These are phyloP conservation scores for Gymnoscopelus braueri DNA, from an alignment of 2,797 vertebrate genomes.

Conservation along the genomic window DNA sequence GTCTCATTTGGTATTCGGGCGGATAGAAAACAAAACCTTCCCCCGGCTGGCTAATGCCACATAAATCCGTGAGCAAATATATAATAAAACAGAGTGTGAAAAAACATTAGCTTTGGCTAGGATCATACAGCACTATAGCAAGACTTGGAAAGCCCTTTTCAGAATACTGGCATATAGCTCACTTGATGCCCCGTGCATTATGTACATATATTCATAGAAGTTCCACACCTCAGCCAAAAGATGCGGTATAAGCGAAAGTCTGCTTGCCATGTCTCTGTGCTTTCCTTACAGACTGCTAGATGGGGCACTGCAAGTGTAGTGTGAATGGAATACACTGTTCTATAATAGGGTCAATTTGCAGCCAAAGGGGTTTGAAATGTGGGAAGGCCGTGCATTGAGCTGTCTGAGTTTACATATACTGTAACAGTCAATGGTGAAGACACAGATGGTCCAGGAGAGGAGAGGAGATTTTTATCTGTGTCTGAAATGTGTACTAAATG, in stretches of 20 bases:
- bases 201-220: slow-evolving; percentile 59
- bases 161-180: slow-evolving; percentile 33
- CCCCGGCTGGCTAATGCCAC: slow-evolving; percentile 54
- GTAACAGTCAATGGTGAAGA: too few species aligned
- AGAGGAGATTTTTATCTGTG: neutral
- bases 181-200: slow-evolving; percentile 36
- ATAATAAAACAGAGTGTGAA: slow-evolving; percentile 58
- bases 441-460: neutral
- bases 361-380: slow-evolving; percentile 61
- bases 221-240: slow-evolving; percentile 5
- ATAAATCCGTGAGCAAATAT: slow-evolving; percentile 69
- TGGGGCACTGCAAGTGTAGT: slow-evolving; percentile 22
- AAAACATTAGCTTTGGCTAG: slow-evolving; percentile 50
- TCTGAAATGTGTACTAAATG: too few species aligned
- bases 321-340: slow-evolving; percentile 48
- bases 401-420: neutral
- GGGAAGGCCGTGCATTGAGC: slow-evolving; percentile 40
- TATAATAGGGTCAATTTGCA: slow-evolving; percentile 56
- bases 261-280: slow-evolving; percentile 25
- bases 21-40: slow-evolving; percentile 60
- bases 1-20: slow-evolving; percentile 59
- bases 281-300: slow-evolving; percentile 40
- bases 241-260: neutral
- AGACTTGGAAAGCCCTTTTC: slow-evolving; percentile 45
- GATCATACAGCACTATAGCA: slow-evolving; percentile 43